Base-by-base conservation (phyloP, 2,797 vertebrate genomes). In the Agapornis canus region DNA sequence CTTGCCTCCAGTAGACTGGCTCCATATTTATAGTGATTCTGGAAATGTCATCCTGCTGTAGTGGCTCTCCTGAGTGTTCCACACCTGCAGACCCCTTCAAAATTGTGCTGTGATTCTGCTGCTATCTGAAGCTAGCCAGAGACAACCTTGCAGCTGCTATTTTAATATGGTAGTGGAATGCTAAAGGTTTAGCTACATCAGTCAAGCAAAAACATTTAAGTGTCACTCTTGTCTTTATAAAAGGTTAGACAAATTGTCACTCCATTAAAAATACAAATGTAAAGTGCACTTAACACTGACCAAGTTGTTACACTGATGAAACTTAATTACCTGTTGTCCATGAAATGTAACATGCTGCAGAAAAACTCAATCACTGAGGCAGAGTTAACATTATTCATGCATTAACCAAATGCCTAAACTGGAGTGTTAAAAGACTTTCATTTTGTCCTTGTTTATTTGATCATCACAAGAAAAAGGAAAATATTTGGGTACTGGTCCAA, bases 271-370 rank as follows among this genome's bases (percentile, higher is more conserved):
- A 86, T 57, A 84, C 6, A 82, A 18, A 70, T 70, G 22, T 52
- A 71, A 89, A 88, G 15, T 75, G 39, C 88, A 76, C 76, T 95
- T 95, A 82, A 82, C 57, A 51, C 14, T 47, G 86, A 75, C 75
- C 37, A 72, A 93, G 39, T 47, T 23, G 49, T 63, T 90, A 78
- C 0, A 2, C 2, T 5, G 60, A 85, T 73, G 69, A 91, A 88
- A 94, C 52, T 89, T 96, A 94, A 94, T 97, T 97, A 90, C 54
- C 32, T 90, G 57, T 84, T 97, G 91, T 90, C 89, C 39, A 17
- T 31, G 48, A 93, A 92, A 93, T 42, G 40, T 80, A 93, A 81
- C 43, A 48, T 1, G 22, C 32, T 94, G 59, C 32, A 80, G 68
- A 60, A 60, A 79, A 65, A 0, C 13, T 21, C 1, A 7, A 8